Base-by-base conservation (phyloP, 2,113 vertebrate species). In the Campylomormyrus tamandua region DNA sequence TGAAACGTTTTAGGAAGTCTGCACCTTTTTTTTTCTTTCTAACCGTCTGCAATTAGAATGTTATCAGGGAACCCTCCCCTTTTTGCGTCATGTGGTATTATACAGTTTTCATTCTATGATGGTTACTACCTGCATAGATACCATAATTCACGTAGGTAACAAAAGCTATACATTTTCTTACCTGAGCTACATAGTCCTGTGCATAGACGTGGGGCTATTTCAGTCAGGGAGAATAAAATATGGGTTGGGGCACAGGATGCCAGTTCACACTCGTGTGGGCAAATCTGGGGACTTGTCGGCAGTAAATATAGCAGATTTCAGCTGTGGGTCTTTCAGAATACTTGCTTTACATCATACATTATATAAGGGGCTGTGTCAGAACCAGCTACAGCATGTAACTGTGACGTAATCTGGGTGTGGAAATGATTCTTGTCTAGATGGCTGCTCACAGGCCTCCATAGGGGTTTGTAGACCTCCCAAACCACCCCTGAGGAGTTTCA, bases 341-440 rank as follows among this genome's bases (percentile, higher is more conserved):
- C 50, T n/a, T 87, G 39, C 50, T 87, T 87, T 53, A 53, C 50
- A 53, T 53, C 27, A 50, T 42, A 50, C 24, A 56, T 53, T 53
- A 87, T 87, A 48, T 48, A 84, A 53, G 48, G 50, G 88, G 5
- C 19, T 1, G 27, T 83, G 50, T 53, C 74, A 83, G 49, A 83
- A 35, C 74, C 21, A 35, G 19, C 21, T 35, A 7, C 31, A 70
- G 45, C 50, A 27, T 87, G 85, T 49, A 48, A 89, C 45, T 11
- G 70, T 56, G 49, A 53, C 21, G 50, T 5, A 89, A 83, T 42
- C 70, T 17, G 88, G 88, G 74, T 48, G 74, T 89, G 88, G 49
- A 49, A 56, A 56, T 53, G 53, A 48, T 70, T 17, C 21, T 88
- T 88, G 58, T 74, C 45, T 46, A 21, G 58, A 6, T 31, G 46